Evolutionary conservation across 2,113 vertebrate species (phyloP), one percentile per base, ranked within the genome.

Genomic region (Xiphophorus couchianus): DNA sequence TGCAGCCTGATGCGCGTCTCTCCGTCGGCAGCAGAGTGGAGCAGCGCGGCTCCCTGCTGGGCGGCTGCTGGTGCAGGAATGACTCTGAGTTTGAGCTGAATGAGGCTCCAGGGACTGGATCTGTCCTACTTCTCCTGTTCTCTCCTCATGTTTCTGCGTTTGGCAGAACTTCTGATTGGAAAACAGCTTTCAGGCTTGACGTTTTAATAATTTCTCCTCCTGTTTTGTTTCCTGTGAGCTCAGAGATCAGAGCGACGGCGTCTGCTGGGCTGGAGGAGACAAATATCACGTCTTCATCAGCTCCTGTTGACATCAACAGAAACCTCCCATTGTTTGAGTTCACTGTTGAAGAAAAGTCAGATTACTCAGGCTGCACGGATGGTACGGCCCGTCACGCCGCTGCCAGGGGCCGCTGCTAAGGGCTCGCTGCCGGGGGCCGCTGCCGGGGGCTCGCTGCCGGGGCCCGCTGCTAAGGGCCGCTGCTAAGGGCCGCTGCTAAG

Each of bases 341-440:
- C 77, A 8, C 73, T 77, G 3, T 54, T 17, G 78, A 82, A 79
- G 76, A 84, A 65, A 48, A 69, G 73, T 80, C 62, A 37, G 74
- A 85, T 84, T 80, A 71, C 69, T 64, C 75, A 25, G 77, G 71
- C 84, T 82, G 82, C 51, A 85, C 84, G 78, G 83, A 87, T 81
- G 78, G 74, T 77, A 66, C 29, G 31, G 74, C 69, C 69, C 65
- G 74, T 78, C 78, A 73, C 58, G 61, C 73, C 33, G 80, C 33
- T 80, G 8, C 33, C 33, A 1, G 33, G 33, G 33, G 7, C 33
- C 1, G 33, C 6, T 71, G 51, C 30, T 5, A 6, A 5, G 31
- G 31, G 82, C 78, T 54, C 1, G 33, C 6, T 71, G 51, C 30
- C 27, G 27, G 27, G 27, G 27, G 27, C 27, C 27, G 27, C 27